Conservation (phyloP, 2,888 invertebrate genomes). For the Patella ulyssiponensis region DNA sequence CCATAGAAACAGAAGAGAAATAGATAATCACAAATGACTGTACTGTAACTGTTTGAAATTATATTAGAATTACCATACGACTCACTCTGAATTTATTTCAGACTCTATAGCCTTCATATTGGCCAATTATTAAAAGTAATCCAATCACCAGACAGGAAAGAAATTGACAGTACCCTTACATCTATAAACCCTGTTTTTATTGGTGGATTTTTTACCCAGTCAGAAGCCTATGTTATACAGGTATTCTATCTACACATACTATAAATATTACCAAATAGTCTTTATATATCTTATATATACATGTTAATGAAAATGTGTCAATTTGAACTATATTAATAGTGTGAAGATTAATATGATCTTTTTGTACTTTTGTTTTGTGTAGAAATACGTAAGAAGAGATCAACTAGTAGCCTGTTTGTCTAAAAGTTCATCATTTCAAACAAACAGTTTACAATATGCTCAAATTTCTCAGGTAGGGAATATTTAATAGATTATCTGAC, state of each 20-base stretch:
- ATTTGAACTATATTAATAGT: too few species aligned
- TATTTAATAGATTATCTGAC: not conserved
- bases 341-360: too few species aligned
- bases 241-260: not conserved
- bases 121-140: not conserved
- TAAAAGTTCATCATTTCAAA: slow-evolving; percentile 48
- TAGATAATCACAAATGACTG: too few species aligned
- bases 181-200: not conserved
- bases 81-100: not conserved
- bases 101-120: not conserved
- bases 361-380: too few species aligned
- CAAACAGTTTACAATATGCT: slow-evolving; percentile 51
- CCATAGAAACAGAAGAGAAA: too few species aligned
- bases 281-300: too few species aligned
- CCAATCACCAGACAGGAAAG: not conserved
- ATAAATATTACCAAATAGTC: too few species aligned
- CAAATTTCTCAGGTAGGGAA: slow-evolving; percentile 48
- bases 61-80: too few species aligned
- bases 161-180: not conserved
- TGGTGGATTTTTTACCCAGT: not conserved
- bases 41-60: too few species aligned
- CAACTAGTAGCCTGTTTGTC: slow-evolving; percentile 25
- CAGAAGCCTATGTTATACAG: not conserved
- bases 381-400: not conserved
- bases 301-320: too few species aligned